Percentiles rank a stretch among this genome's conserved stretches.
Evolutionary conservation across 1,140 invertebrate species (phyloP).

Genomic region (Penaeus vannamei): DNA sequence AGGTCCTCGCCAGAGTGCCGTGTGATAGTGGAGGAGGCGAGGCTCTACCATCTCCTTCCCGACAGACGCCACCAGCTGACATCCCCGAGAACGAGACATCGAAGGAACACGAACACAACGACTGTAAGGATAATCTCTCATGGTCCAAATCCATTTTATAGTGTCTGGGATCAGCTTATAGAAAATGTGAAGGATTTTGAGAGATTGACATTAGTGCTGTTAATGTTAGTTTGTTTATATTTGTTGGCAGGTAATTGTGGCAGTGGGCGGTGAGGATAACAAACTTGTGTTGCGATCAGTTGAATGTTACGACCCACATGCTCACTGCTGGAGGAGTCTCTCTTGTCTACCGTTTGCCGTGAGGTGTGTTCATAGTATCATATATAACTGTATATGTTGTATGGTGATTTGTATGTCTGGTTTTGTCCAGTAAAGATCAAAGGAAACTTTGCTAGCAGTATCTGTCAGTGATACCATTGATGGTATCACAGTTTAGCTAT

Average conservation of each 20-base stretch:
- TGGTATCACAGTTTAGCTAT: background rate
- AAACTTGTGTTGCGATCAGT: constrained; percentile 76
- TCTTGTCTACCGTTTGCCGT: constrained; percentile 74
- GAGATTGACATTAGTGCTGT: background rate
- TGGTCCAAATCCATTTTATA: background rate
- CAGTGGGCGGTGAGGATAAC: constrained; percentile 77
- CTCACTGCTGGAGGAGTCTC: constrained; percentile 71
- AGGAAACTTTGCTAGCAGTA: background rate
- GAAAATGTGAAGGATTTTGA: too few relatives aligned
- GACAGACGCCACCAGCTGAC: constrained; percentile 69
- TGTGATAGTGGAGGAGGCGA: constrained; percentile 74
- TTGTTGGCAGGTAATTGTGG: constrained; percentile 74
- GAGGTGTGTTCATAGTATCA: constrained; percentile 68
- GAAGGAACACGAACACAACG: constrained; percentile 56
- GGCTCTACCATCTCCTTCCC: constrained; percentile 74
- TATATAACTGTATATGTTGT: constrained; percentile 5
- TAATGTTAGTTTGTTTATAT: background rate
- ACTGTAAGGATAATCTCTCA: constrained; percentile 18
- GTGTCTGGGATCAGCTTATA: too few relatives aligned
- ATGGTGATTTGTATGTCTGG: constrained; percentile 26
- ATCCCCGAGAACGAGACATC: constrained; percentile 46
- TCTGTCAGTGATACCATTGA: background rate
- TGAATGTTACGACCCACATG: constrained; percentile 74
- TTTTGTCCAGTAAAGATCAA: background rate
- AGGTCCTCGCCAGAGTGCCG: constrained; percentile 71